These are phyloP conservation scores for Lasioglossum oenotherae DNA, from an alignment of 2,888 invertebrate genomes.

Conservation along the genomic window DNA sequence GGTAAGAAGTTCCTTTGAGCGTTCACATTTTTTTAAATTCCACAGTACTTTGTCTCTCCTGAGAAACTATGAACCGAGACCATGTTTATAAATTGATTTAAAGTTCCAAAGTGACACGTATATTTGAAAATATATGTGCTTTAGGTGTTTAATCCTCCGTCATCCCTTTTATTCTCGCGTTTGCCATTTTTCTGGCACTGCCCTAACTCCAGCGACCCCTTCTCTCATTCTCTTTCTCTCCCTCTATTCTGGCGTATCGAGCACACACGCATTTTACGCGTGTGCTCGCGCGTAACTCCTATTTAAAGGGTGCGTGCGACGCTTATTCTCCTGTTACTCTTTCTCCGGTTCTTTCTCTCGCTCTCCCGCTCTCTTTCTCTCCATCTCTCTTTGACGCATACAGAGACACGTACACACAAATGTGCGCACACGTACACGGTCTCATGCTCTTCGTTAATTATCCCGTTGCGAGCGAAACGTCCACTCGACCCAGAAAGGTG, in stretches of 20 bases:
- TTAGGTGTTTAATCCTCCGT: slow-evolving; percentile 13
- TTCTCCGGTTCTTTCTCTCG: background rate
- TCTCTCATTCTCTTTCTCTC: background rate
- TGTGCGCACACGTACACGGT: slow-evolving; percentile 6
- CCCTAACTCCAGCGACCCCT: slow-evolving; percentile 25
- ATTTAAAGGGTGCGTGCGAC: slow-evolving; percentile 50
- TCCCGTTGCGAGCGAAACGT: slow-evolving; percentile 57
- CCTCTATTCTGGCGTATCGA: background rate
- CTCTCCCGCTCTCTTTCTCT: background rate
- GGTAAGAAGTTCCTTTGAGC: background rate
- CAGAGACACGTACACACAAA: slow-evolving; percentile 8
- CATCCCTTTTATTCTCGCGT: slow-evolving; percentile 42
- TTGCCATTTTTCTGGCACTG: slow-evolving; percentile 25
- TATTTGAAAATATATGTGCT: background rate
- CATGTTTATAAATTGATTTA: background rate
- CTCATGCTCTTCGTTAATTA: slow-evolving; percentile 51
- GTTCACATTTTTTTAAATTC: background rate
- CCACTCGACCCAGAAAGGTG: slow-evolving; percentile 59
- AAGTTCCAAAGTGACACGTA: background rate
- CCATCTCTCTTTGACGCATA: background rate
- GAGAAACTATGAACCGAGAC: no score
- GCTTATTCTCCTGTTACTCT: slow-evolving; percentile 13
- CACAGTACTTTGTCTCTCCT: background rate
- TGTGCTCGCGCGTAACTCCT: slow-evolving; percentile 33
- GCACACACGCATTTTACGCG: background rate